These are phyloP conservation scores for Fulica atra DNA, from an alignment of 2,113 vertebrate genomes.

Conservation along the genomic window DNA sequence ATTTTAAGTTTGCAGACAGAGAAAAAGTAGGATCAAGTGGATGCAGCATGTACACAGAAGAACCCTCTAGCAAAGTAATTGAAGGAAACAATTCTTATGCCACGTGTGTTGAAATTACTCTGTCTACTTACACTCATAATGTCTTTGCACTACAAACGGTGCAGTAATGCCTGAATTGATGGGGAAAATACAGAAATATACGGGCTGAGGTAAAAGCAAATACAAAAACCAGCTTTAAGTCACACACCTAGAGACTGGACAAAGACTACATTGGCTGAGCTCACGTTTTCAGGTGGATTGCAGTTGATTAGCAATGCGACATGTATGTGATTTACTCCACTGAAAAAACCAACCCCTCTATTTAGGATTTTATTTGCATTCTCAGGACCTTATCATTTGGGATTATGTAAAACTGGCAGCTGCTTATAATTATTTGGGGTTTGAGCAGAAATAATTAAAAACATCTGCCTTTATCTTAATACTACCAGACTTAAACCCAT, in stretches of 20 bases:
- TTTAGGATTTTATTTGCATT: slow-evolving; percentile 77
- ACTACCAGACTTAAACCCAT: slow-evolving; percentile 77
- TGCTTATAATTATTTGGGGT: slow-evolving; percentile 82
- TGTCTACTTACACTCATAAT: not conserved
- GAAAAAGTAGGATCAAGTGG: not conserved
- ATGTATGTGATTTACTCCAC: not conserved
- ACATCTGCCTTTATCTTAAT: slow-evolving; percentile 83
- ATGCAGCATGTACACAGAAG: not conserved
- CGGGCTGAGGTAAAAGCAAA: not conserved
- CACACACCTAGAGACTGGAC: not conserved
- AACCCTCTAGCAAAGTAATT: not conserved
- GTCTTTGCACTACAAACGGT: not conserved
- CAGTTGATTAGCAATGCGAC: not conserved
- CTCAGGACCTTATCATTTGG: slow-evolving; percentile 76
- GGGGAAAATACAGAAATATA: not conserved
- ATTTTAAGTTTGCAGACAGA: not conserved
- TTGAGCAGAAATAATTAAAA: slow-evolving; percentile 81
- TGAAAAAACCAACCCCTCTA: not conserved
- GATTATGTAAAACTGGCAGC: slow-evolving; percentile 82
- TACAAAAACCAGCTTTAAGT: not conserved
- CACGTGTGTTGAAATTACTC: not conserved
- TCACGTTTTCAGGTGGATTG: not conserved
- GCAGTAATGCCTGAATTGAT: not conserved
- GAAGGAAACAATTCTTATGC: not conserved
- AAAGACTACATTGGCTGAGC: not conserved